Percentiles rank a stretch among this genome's conserved stretches.
Conservation (phyloP, 2,113 vertebrate genomes). For the Fulica atra region DNA sequence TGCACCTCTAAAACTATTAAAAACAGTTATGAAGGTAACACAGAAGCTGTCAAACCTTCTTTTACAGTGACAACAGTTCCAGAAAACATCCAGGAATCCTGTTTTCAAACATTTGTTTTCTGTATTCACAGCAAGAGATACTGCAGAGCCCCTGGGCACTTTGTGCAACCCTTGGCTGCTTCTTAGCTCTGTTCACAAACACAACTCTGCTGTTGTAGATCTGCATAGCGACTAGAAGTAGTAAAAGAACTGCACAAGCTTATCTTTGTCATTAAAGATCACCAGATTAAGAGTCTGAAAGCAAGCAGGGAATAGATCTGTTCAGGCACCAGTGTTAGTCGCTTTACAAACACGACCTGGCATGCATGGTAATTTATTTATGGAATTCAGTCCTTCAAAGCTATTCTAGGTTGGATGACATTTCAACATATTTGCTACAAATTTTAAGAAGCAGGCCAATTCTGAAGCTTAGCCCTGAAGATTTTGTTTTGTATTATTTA, state of each 20-base stretch:
- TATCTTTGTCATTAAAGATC: neutral
- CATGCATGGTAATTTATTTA: accelerated
- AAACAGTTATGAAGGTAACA: neutral
- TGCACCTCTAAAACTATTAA: neutral
- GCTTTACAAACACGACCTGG: neutral
- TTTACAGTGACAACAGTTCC: neutral
- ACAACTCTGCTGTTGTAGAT: neutral
- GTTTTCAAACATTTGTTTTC: neutral
- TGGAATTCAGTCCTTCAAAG: neutral
- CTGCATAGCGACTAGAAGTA: neutral
- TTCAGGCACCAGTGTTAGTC: neutral
- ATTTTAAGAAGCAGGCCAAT: neutral
- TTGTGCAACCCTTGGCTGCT: accelerated
- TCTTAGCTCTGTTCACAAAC: neutral
- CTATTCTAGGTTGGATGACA: neutral
- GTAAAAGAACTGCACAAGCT: neutral
- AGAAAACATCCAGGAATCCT: neutral
- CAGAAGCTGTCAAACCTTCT: neutral
- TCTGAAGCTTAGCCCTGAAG: neutral
- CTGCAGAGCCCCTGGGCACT: neutral
- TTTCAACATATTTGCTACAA: neutral
- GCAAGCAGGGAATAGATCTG: neutral
- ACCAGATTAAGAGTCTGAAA: neutral
- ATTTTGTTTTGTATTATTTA: neutral
- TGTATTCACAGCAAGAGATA: neutral